phyloP scores from a whole-genome alignment of 2,888 invertebrate species.

The Andrena fulva region DNA sequence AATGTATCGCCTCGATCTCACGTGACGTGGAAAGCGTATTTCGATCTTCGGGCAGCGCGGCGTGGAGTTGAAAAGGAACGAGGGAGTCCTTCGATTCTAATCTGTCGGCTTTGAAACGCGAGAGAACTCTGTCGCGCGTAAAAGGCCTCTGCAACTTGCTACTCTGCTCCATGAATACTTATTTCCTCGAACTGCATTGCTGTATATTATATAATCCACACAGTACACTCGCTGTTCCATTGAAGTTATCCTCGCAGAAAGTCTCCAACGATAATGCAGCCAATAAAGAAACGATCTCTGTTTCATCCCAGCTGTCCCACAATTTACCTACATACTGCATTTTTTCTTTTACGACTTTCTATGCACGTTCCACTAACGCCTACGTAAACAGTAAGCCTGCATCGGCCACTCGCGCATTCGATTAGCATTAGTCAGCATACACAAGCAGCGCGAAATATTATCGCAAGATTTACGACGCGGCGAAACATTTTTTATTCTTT shows the following conservation, averaged over 20 bases:
- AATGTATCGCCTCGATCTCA: background rate
- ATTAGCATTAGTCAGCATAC: slow-evolving; percentile 61
- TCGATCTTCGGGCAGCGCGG: background rate
- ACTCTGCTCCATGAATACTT: too few relatives aligned
- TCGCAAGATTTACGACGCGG: background rate
- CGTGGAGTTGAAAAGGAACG: background rate
- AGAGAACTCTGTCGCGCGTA: background rate
- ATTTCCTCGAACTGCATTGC: too few relatives aligned
- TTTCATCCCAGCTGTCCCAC: slow-evolving; percentile 18
- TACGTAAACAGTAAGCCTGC: slow-evolving; percentile 56
- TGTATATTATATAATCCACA: too few relatives aligned
- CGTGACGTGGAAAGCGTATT: background rate
- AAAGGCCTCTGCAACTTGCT: too few relatives aligned
- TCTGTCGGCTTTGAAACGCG: background rate
- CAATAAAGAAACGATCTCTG: slow-evolving; percentile 9
- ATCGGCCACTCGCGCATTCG: slow-evolving; percentile 51
- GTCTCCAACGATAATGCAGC: background rate
- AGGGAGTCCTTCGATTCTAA: background rate
- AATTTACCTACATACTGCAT: slow-evolving; percentile 30
- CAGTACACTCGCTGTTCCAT: background rate
- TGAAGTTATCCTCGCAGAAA: background rate
- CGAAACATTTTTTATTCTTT: background rate
- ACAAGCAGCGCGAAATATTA: slow-evolving; percentile 5
- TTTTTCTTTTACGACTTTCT: slow-evolving; percentile 62
- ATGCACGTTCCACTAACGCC: slow-evolving; percentile 66